phyloP scores from a whole-genome alignment of 2,797 vertebrate genomes.

The Adelosebastes latens region DNA sequence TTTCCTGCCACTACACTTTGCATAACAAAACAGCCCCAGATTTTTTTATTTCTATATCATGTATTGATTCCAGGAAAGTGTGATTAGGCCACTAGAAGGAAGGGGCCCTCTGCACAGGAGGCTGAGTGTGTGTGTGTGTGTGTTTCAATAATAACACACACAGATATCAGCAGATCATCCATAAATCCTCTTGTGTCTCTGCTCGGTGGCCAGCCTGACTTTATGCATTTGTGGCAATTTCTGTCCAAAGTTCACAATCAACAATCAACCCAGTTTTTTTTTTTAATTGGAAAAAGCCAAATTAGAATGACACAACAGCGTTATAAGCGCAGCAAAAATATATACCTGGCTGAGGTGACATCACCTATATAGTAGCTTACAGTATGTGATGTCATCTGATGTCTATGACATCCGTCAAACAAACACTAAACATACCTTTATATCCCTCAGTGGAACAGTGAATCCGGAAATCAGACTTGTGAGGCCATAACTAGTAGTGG shows the following conservation, averaged over 20 bases:
- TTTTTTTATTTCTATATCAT: slow-evolving; percentile 15
- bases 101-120: background rate
- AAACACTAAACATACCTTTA: background rate
- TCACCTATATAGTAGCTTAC: background rate
- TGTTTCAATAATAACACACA: background rate
- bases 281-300: background rate
- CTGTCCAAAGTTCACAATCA: background rate
- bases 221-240: background rate
- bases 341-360: background rate
- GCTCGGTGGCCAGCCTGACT: background rate
- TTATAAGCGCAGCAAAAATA: background rate
- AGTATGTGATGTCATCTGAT: background rate
- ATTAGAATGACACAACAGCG: background rate
- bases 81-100: background rate
- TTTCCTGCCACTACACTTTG: background rate
- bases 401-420: background rate
- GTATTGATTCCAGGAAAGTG: slow-evolving; percentile 13
- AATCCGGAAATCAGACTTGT: background rate
- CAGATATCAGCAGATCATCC: slow-evolving; percentile 10
- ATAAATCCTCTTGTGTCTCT: background rate
- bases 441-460: background rate
- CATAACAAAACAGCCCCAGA: background rate
- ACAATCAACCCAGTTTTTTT: background rate
- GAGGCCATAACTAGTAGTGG: background rate
- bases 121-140: background rate